Conservation (phyloP, 2,113 vertebrate species). For the Sitta europaea region DNA sequence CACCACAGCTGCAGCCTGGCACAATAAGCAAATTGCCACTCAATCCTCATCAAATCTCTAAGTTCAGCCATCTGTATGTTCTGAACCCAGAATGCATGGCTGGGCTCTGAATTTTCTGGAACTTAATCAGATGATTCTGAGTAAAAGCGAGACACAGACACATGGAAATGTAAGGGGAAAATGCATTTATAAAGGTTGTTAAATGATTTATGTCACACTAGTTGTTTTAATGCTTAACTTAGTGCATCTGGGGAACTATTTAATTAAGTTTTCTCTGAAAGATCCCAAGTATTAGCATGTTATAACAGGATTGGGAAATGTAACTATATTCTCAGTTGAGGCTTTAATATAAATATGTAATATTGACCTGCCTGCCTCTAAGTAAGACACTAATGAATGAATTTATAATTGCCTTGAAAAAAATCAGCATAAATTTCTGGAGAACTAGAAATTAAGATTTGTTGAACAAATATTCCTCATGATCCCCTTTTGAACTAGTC, state of each 20-base stretch:
- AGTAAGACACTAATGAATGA: neutral
- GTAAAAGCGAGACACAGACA: neutral
- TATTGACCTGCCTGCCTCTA: neutral
- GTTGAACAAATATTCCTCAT: neutral
- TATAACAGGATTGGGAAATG: constrained; percentile 12
- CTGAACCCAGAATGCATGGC: neutral
- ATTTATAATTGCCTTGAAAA: neutral
- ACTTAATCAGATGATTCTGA: neutral
- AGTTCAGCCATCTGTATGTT: neutral
- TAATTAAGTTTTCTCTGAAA: constrained; percentile 32
- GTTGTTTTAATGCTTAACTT: constrained; percentile 34
- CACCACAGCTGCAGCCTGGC: neutral
- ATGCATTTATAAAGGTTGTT: constrained; percentile 10
- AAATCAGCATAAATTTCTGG: neutral
- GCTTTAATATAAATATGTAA: constrained; percentile 17
- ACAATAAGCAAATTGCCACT: neutral
- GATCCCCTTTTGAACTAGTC: neutral
- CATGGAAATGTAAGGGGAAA: neutral
- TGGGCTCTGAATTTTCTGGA: constrained; percentile 16
- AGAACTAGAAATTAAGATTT: neutral
- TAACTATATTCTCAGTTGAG: neutral
- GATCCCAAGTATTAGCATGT: neutral
- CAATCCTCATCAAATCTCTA: neutral
- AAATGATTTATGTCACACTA: neutral
- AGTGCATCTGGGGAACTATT: neutral